Evolutionary conservation across 2,888 invertebrate genomes (phyloP).

Genomic region (Eilema griseolum): DNA sequence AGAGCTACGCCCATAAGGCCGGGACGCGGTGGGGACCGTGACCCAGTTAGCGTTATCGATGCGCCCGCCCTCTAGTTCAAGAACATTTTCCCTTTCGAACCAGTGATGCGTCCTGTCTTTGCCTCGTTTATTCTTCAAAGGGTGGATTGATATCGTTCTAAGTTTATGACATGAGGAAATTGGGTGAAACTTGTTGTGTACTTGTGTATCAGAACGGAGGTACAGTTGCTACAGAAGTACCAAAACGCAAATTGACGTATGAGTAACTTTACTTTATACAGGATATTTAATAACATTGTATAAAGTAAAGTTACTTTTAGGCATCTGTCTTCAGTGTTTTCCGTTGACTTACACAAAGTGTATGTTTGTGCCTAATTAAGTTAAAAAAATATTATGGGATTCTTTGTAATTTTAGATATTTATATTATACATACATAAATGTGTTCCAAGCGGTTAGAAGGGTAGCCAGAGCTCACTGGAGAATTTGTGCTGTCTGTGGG

Average conservation of each 20-base stretch:
- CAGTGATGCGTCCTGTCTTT: slow-evolving; percentile 62
- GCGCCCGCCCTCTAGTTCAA: slow-evolving; percentile 69
- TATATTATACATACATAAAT: no score
- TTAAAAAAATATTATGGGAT: no score
- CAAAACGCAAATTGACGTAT: background rate
- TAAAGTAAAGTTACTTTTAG: background rate
- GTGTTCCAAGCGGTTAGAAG: no score
- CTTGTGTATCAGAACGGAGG: background rate
- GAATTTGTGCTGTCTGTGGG: no score
- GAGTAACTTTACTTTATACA: background rate
- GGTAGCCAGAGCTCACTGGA: no score
- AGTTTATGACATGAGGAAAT: background rate
- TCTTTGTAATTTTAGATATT: no score
- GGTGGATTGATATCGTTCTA: slow-evolving; percentile 10
- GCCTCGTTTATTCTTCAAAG: slow-evolving; percentile 38
- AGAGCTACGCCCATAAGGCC: slow-evolving; percentile 46
- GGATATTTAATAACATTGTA: background rate
- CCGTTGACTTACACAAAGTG: background rate
- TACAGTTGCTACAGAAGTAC: background rate
- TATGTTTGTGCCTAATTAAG: background rate
- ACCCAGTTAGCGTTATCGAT: slow-evolving; percentile 78
- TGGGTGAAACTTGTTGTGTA: slow-evolving; percentile 8
- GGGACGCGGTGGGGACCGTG: slow-evolving; percentile 68
- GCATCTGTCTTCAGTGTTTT: background rate
- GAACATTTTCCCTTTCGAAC: slow-evolving; percentile 71